Percentiles rank a stretch among this genome's conserved stretches.
Conservation (phyloP, 2,113 vertebrate genomes). For the Narcine bancroftii region DNA sequence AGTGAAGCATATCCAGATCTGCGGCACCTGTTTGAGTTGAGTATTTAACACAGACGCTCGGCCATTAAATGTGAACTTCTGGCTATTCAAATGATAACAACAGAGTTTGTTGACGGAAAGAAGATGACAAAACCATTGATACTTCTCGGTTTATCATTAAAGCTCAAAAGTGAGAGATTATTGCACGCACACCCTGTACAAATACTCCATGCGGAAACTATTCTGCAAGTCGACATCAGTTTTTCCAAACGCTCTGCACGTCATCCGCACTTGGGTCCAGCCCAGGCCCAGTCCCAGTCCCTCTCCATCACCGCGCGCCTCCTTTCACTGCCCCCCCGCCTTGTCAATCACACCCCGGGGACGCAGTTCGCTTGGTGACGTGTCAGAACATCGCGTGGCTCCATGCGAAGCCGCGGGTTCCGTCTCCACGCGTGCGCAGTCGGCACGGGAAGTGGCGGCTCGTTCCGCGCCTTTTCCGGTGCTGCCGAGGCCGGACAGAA, state of each 20-base stretch:
- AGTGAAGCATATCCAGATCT: background rate
- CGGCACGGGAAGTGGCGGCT: conserved; percentile 8
- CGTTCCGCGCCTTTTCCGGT: conserved; percentile 32
- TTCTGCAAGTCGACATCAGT: background rate
- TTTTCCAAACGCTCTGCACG: no score
- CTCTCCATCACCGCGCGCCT: background rate
- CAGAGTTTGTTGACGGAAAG: background rate
- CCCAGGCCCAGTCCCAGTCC: background rate
- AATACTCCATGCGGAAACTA: background rate
- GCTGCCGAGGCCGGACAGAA: background rate
- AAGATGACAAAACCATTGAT: background rate
- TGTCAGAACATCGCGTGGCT: background rate
- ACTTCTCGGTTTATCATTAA: background rate
- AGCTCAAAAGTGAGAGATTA: background rate
- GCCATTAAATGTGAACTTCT: background rate
- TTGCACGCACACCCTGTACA: background rate
- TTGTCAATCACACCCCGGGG: background rate
- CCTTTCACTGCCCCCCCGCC: background rate
- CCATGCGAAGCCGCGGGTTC: background rate
- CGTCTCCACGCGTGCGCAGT: background rate
- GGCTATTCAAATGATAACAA: background rate
- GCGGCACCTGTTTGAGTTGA: background rate
- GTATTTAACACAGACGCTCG: background rate
- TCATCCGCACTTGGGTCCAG: background rate
- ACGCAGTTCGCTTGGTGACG: background rate